Percentiles rank a stretch among this genome's conserved stretches.
phyloP scores from a whole-genome alignment of 1,140 invertebrate genomes.

The Neuroterus valhalla region DNA sequence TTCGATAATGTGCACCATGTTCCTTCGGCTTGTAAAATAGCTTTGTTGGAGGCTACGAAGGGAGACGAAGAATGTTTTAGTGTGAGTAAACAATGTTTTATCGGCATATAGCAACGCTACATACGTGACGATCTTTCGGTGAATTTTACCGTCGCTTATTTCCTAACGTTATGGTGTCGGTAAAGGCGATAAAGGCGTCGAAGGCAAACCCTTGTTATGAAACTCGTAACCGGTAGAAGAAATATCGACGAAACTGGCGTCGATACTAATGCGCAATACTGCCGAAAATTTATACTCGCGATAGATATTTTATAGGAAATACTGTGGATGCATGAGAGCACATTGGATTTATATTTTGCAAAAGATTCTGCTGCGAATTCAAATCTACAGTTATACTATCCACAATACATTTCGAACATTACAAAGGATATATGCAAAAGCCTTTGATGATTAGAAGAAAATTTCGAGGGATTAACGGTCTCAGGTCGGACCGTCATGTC shows the following conservation, averaged over 20 bases:
- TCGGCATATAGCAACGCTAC: neutral
- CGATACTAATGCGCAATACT: neutral
- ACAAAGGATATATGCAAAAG: too few species aligned
- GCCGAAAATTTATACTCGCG: conserved; percentile 1
- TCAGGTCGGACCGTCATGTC: too few species aligned
- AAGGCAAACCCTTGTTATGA: conserved; percentile 1
- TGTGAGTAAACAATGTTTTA: neutral
- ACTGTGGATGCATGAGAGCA: too few species aligned
- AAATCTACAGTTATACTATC: too few species aligned
- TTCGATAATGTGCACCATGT: too few species aligned
- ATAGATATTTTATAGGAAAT: neutral
- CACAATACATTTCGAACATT: too few species aligned
- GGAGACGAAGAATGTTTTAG: neutral
- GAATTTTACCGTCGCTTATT: conserved; percentile 11
- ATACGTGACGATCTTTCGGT: conserved; percentile 7
- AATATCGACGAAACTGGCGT: conserved; percentile 24
- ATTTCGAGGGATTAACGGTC: too few species aligned
- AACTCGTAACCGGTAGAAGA: neutral
- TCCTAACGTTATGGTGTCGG: neutral
- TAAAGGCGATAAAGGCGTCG: conserved; percentile 10
- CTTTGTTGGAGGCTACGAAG: too few species aligned
- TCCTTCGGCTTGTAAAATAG: too few species aligned
- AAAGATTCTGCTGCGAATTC: too few species aligned
- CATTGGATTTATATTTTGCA: too few species aligned
- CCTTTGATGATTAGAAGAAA: too few species aligned